phyloP scores from a whole-genome alignment of 2,113 vertebrate species.

The Pituophis catenifer region DNA sequence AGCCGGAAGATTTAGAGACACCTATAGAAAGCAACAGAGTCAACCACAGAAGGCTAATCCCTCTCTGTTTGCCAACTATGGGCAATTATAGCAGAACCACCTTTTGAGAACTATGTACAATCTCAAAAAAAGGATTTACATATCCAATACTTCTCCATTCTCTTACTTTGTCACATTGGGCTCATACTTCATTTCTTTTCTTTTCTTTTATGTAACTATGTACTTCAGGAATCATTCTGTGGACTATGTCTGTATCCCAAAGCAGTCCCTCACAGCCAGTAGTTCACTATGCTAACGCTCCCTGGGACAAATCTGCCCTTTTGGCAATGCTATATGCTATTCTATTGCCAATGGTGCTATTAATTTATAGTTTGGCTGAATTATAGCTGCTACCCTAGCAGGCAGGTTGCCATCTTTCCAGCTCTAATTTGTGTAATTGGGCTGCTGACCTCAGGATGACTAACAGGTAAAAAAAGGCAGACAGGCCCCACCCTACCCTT shows the following conservation, averaged over 20 bases:
- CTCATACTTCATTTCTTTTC: background rate
- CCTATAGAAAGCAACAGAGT: background rate
- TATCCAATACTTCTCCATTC: background rate
- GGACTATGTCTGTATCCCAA: background rate
- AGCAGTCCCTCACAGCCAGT: background rate
- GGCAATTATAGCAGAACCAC: background rate
- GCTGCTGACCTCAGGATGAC: background rate
- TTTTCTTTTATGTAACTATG: background rate
- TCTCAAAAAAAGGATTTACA: background rate
- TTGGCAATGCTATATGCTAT: background rate
- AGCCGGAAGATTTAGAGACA: background rate
- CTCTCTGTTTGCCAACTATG: background rate
- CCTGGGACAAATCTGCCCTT: background rate
- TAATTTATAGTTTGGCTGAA: background rate
- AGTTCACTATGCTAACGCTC: background rate
- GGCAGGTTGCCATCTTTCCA: background rate
- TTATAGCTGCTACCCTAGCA: background rate
- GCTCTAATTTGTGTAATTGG: background rate
- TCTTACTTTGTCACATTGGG: background rate
- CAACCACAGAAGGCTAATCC: background rate
- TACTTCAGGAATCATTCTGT: background rate
- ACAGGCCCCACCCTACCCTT: background rate
- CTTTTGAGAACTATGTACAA: background rate
- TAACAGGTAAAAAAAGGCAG: background rate
- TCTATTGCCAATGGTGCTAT: background rate